phyloP scores from a whole-genome alignment of 2,888 invertebrate genomes.

The Strigamia crassipes region DNA sequence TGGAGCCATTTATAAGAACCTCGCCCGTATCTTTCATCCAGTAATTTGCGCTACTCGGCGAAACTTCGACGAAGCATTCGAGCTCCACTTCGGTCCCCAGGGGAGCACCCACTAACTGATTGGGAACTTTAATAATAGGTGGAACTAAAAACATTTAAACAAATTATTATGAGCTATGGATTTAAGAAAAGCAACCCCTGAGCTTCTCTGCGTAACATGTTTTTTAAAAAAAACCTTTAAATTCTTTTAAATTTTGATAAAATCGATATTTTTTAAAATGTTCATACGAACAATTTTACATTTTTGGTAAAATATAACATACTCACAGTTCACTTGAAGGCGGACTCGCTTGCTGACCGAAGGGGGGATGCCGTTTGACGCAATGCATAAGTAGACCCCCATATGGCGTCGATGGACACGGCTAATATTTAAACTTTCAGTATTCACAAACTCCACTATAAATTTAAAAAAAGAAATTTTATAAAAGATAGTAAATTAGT shows the following conservation, averaged over 20 bases:
- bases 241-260: neutral
- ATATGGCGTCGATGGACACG: constrained; percentile 53
- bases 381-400: constrained; percentile 55
- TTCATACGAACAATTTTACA: neutral
- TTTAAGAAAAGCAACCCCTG: neutral
- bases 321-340: constrained; percentile 55
- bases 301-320: neutral
- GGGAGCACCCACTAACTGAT: constrained; percentile 86
- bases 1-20: constrained; percentile 77
- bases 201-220: neutral
- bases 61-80: constrained; percentile 90
- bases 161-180: neutral
- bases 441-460: constrained; percentile 41
- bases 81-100: constrained; percentile 88
- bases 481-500: neutral
- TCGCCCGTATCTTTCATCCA: constrained; percentile 77
- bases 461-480: neutral
- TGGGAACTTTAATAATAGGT: constrained; percentile 93
- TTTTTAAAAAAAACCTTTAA: no score
- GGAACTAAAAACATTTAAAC: constrained; percentile 69
- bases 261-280: neutral
- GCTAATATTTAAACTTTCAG: constrained; percentile 52
- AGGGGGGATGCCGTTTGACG: constrained; percentile 58
- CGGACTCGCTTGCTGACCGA: constrained; percentile 56
- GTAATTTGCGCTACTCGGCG: constrained; percentile 88